phyloP scores from a whole-genome alignment of 1,140 invertebrate genomes.

The Drosophila persimilis region DNA sequence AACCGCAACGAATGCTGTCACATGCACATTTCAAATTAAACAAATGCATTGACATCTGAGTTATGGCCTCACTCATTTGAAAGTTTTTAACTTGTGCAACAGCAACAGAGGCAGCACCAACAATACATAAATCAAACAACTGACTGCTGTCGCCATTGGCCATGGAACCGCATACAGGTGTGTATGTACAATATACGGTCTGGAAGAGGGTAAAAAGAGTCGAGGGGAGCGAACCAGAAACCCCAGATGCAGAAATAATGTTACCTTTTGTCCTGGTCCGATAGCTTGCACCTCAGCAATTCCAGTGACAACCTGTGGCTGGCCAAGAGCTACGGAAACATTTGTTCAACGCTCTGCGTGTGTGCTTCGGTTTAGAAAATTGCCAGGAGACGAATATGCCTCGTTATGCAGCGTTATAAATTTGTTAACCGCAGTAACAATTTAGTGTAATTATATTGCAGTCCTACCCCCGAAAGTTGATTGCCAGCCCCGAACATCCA shows the following conservation, averaged over 20 bases:
- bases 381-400: conserved; percentile 38
- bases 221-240: neutral
- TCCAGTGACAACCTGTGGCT: conserved; percentile 78
- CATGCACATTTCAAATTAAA: conserved; percentile 72
- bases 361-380: conserved; percentile 61
- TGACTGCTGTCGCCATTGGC: conserved; percentile 72
- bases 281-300: conserved; percentile 55
- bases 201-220: neutral
- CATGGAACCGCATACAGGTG: neutral
- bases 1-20: conserved; percentile 52
- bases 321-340: conserved; percentile 50
- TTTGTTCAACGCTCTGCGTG: conserved; percentile 38
- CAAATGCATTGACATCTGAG: conserved; percentile 77
- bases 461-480: conserved; percentile 23
- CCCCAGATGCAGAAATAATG: conserved; percentile 33
- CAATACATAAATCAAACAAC: conserved; percentile 74
- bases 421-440: conserved; percentile 74
- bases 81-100: conserved; percentile 72
- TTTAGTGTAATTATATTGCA: conserved; percentile 71
- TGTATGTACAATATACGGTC: neutral
- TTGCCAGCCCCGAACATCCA: conserved; percentile 7
- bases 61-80: conserved; percentile 69
- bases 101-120: conserved; percentile 12
- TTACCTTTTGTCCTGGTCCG: conserved; percentile 49
- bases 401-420: conserved; percentile 67